Evolutionary conservation across 2,888 invertebrate genomes (phyloP), one percentile per base, ranked within the genome.

Genomic region (Eumacrocentrus americanus): DNA sequence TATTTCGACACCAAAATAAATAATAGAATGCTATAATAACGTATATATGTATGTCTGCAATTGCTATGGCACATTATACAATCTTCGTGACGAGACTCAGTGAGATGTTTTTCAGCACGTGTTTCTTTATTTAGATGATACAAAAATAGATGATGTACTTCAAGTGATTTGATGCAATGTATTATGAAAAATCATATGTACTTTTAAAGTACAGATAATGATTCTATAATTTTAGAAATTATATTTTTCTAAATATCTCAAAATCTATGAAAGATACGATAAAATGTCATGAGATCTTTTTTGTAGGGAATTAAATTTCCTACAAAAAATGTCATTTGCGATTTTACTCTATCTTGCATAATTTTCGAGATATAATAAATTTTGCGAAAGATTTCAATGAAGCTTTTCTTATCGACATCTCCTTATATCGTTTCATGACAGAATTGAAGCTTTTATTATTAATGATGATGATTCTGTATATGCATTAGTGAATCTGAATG

Each of bases 1-100:
- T 58, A 61, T 66, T 64, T 65, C 60, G 60, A 61, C 63, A 63
- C 64, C 61, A 57, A 64, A 65, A 64, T 29, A 29, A 29, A 29
- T 9, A 29, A 4, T 29, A 6, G 9, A 29, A 29, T 29, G 29
- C n/a, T n/a, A n/a, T n/a, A n/a, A n/a, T n/a, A 23, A 46, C 60
- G 34, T 37, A 58, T 54, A 22, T 42, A n/a, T 35, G 6, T 51
- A 42, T 22, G 18, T n/a, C n/a, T n/a, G n/a, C 29, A 29, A 9
- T 29, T 29, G 29, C 4, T 29, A 9, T 4, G 29, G 29, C 29
- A 29, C 9, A 29, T 29, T 29, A 29, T 29, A 6, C 29, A 6
- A 29, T 29, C 29, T 29, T 9, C 29, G 29, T 4, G 9, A 29
- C n/a, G n/a, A n/a, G n/a, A n/a, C n/a, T n/a, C n/a, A n/a, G n/a